Base-by-base conservation (phyloP, 1,140 invertebrate genomes). In the Belonocnema kinseyi region DNA sequence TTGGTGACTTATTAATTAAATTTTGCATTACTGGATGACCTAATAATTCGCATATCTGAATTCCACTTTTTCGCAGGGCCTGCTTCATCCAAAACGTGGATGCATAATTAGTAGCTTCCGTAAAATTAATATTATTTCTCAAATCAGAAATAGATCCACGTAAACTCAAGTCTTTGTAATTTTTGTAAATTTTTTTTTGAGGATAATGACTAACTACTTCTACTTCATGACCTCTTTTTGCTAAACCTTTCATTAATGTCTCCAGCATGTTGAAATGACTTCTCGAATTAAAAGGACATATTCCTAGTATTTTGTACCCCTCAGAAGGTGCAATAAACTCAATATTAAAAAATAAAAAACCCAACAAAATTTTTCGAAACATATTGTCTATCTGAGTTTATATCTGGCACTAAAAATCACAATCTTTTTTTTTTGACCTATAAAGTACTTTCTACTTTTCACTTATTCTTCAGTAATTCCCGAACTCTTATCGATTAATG, bases 191-290 rank as follows among this genome's bases (percentile, higher is more conserved):
- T 21, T 77, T 46, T n/a, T 82, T 80, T 10, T 83, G 76, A 17
- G 85, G 86, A 71, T 85, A 86, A 71, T 88, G 85, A 50, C 85
- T 86, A 3, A 88, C 72, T 0, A 91, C 83, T 5, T 88, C 87
- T 1, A 93, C 88, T 8, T 92, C 82, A 76, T 93, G 92, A 72
- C 92, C 92, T 19, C 86, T 83, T 12, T 81, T 77, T 4, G 91
- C 92, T 19, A 94, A 75, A 73, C 88, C 91, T 50, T 90, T 87
- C 56, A 93, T 85, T 11, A 93, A 14, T 0, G 89, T 87, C 50
- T 91, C 89, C 19, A 93, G 92, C 58, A 93, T 89, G 74, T 92
- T 90, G 58, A 90, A 91, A 82, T 94, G 94, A 77, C 94, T 94
- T 75, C 89, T 91, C 1, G 89, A 91, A 4, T 86, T 82, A 4